phyloP scores from a whole-genome alignment of 2,113 vertebrate genomes.

The Labeo catla region DNA sequence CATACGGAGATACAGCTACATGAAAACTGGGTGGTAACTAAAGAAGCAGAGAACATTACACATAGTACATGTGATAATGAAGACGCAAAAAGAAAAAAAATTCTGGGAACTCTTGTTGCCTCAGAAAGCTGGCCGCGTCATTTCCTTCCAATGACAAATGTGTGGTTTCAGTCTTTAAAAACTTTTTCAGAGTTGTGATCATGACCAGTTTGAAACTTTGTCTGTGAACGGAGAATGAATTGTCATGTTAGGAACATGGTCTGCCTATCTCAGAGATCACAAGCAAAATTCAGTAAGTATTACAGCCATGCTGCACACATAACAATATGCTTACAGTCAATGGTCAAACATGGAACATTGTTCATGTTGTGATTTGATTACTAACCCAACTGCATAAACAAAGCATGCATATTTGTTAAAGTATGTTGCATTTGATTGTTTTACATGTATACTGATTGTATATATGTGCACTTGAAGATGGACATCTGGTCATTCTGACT shows the following conservation, averaged over 20 bases:
- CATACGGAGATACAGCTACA: neutral
- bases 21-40: neutral
- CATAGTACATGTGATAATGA: conserved; percentile 46
- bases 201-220: conserved; percentile 72
- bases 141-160: conserved; percentile 76
- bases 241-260: conserved; percentile 75
- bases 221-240: conserved; percentile 72
- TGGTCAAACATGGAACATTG: conserved; percentile 10
- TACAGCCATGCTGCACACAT: conserved; percentile 16
- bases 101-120: conserved; percentile 79
- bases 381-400: neutral
- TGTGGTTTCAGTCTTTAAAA: conserved; percentile 77
- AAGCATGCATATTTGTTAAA: neutral
- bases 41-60: conserved; percentile 55
- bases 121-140: conserved; percentile 73
- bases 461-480: neutral
- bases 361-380: neutral
- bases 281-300: conserved; percentile 72
- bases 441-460: neutral
- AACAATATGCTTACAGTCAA: neutral
- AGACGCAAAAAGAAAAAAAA: conserved; percentile 62
- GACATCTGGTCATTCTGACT: neutral
- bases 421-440: neutral
- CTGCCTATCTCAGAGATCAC: conserved; percentile 64
- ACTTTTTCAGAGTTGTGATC: conserved; percentile 71